A percentile compares a stretch with the other conserved stretches of the same genome.
Evolutionary conservation across 2,797 vertebrate species (phyloP).

Genomic region (Saxicola maurus): DNA sequence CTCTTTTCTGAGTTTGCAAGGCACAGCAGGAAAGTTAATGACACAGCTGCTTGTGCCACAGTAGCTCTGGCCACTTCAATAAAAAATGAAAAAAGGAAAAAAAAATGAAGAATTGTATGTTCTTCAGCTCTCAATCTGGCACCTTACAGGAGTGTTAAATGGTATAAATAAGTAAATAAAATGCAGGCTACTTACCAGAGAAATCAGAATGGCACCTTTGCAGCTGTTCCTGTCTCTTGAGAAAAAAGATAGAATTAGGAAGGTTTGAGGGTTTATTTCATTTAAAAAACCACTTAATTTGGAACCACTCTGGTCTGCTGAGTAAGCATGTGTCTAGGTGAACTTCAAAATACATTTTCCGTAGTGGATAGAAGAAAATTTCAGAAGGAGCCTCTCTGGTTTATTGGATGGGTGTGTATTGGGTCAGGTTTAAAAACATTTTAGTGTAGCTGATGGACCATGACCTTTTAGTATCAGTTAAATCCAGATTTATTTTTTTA

Average conservation of each 20-base stretch:
- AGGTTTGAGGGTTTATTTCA: neutral
- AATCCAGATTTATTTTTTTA: conserved; percentile 30
- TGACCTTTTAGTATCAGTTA: conserved; percentile 18
- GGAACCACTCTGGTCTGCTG: neutral
- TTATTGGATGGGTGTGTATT: neutral
- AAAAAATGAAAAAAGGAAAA: neutral
- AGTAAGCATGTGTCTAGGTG: neutral
- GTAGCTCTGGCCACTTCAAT: neutral
- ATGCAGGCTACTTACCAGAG: conserved; percentile 7
- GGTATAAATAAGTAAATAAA: conserved; percentile 29
- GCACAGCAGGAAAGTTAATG: neutral
- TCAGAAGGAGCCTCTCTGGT: neutral
- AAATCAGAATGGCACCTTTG: neutral
- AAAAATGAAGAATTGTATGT: neutral
- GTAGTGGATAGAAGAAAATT: neutral
- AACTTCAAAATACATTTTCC: neutral
- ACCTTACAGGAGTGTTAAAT: neutral
- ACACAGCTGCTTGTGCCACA: neutral
- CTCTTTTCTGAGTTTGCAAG: neutral
- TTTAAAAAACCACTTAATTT: neutral
- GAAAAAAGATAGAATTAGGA: neutral
- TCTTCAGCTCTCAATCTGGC: neutral
- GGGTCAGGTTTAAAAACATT: neutral
- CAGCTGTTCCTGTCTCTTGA: conserved; percentile 13
- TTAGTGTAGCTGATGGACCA: neutral